A percentile compares a stretch with the other conserved stretches of the same genome.
These are phyloP conservation scores for Xiphydria camelus DNA, from an alignment of 2,888 invertebrate species.

Conservation along the genomic window DNA sequence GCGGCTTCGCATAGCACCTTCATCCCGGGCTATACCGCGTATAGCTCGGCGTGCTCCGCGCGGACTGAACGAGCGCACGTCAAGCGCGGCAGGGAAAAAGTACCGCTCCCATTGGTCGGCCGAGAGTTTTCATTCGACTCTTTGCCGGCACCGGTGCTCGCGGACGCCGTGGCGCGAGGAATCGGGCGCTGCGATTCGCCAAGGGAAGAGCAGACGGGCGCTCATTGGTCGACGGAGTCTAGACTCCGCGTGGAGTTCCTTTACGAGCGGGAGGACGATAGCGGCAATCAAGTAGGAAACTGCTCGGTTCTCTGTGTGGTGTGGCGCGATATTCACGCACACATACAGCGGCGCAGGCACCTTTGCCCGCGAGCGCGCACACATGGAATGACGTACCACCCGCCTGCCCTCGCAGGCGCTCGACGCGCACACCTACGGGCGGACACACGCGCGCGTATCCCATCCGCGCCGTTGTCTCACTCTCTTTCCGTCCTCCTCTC, in stretches of 20 bases:
- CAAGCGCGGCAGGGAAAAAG: slow-evolving; percentile 25
- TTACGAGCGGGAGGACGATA: slow-evolving; percentile 53
- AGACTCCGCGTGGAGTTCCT: slow-evolving; percentile 51
- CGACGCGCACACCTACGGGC: slow-evolving; percentile 26
- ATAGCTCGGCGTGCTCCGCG: slow-evolving; percentile 38
- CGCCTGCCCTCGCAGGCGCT: slow-evolving; percentile 22
- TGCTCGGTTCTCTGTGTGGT: slow-evolving; percentile 53
- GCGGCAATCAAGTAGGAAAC: slow-evolving; percentile 59
- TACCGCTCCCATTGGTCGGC: slow-evolving; percentile 34
- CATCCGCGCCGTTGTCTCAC: slow-evolving; percentile 8
- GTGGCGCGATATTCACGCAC: slow-evolving; percentile 53
- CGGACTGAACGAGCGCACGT: slow-evolving; percentile 41
- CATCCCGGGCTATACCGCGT: slow-evolving; percentile 36
- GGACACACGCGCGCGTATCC: slow-evolving; percentile 10
- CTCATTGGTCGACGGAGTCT: slow-evolving; percentile 38
- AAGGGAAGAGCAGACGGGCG: slow-evolving; percentile 19
- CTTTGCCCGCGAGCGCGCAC: not conserved
- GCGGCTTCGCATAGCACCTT: slow-evolving; percentile 59
- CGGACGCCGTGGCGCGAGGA: slow-evolving; percentile 2
- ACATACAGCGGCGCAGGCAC: too few species aligned
- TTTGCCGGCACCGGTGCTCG: slow-evolving; percentile 18
- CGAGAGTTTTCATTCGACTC: slow-evolving; percentile 39
- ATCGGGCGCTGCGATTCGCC: slow-evolving; percentile 25
- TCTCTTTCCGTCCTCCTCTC: slow-evolving; percentile 27
- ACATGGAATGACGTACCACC: slow-evolving; percentile 10